A percentile compares a stretch with the other conserved stretches of the same genome.
Evolutionary conservation across 2,888 invertebrate genomes (phyloP).

Genomic region (Oegoconia quadripuncta): DNA sequence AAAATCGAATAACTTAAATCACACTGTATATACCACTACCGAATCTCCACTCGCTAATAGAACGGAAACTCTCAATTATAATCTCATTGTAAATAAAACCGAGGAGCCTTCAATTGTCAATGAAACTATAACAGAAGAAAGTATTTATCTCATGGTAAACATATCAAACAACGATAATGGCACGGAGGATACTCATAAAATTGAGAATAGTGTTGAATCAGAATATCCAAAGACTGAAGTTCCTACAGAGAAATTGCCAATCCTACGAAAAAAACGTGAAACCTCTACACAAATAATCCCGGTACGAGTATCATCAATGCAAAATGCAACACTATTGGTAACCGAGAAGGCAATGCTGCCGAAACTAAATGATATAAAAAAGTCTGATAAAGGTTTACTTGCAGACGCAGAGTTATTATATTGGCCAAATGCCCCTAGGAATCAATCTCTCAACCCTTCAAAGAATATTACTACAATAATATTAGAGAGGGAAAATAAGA

Average conservation of each 20-base stretch:
- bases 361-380: slow-evolving; percentile 28
- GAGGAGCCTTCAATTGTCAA: slow-evolving; percentile 24
- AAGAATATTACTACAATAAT: slow-evolving; percentile 57
- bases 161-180: slow-evolving; percentile 39
- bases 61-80: too few species aligned
- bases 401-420: slow-evolving; percentile 50
- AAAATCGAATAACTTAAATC: too few species aligned
- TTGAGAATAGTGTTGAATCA: slow-evolving; percentile 55
- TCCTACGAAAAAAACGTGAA: slow-evolving; percentile 43
- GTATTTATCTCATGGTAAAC: slow-evolving; percentile 42
- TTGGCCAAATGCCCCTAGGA: slow-evolving; percentile 49
- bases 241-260: slow-evolving; percentile 29
- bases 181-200: slow-evolving; percentile 32
- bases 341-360: slow-evolving; percentile 16
- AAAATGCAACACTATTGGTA: neutral
- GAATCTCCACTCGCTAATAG: too few species aligned
- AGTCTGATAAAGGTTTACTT: slow-evolving; percentile 36
- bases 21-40: too few species aligned
- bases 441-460: slow-evolving; percentile 19
- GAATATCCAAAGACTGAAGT: slow-evolving; percentile 34
- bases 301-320: slow-evolving; percentile 30
- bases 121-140: slow-evolving; percentile 39
- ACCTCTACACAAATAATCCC: neutral
- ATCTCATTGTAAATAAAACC: slow-evolving; percentile 23
- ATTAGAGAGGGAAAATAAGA: slow-evolving; percentile 55